Base-by-base conservation (phyloP, 2,888 invertebrate species). In the Chrysotoxum bicinctum region DNA sequence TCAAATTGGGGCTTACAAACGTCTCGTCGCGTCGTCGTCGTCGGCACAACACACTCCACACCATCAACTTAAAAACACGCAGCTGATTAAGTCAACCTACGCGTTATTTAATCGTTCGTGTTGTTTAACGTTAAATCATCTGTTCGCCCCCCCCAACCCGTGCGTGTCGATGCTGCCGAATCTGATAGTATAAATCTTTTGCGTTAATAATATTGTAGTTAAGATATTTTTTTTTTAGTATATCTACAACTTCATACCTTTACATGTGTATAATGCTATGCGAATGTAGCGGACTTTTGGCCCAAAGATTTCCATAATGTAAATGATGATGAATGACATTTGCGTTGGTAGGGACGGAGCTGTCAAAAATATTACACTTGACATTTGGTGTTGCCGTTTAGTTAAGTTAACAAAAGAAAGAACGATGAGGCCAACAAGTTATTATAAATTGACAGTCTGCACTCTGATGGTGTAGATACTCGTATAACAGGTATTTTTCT, bases 51-150 rank as follows among this genome's bases (percentile, higher is more conserved):
- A n/a, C 23, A 12, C 9, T 0, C 32, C 32, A 10, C n/a, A 56
- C 56, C 56, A 56, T 19, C n/a, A 54, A 19, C 35, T 58, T 40
- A 23, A 54, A 40, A 21, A 23, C 7, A 45, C 64, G 19, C 70
- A 72, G 58, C 60, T 72, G 82, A 82, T 73, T 77, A 54, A 68
- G 60, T 54, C 60, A 68, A 54, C 82, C 77, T 77, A 77, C 82
- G 72, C 76, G 16, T 32, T 82, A 64, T 70, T 64, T 45, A 30
- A 12, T 64, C 40, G 50, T 64, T 64, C 48, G 58, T 75, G 48
- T 50, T 58, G 35, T 50, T 21, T 30, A 26, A 16, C 30, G 54
- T 64, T 70, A n/a, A n/a, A n/a, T 37, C 35, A 73, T 73, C 52
- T 32, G 60, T 58, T 54, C 19, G 40, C 58, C 23, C 5, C 7